Percentiles rank a stretch among this genome's conserved stretches.
Conservation (phyloP, 2,797 vertebrate species). For the Lepidocolaptes lacrymiger region DNA sequence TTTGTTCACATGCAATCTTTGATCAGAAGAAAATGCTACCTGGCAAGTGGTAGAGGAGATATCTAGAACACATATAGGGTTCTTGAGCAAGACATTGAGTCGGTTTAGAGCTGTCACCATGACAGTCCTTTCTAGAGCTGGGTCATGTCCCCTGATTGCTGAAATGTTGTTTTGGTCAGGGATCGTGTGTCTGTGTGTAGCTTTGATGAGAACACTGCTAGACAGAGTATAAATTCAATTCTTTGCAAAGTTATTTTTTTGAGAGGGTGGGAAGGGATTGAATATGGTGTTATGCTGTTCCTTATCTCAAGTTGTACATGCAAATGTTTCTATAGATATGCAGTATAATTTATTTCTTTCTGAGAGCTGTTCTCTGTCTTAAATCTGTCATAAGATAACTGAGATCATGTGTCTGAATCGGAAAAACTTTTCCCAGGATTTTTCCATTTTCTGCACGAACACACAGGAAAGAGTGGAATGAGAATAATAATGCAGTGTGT, state of each 20-base stretch:
- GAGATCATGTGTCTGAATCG: neutral
- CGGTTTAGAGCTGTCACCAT: neutral
- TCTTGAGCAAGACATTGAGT: neutral
- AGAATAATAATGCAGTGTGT: neutral
- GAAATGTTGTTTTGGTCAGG: neutral
- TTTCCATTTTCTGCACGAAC: neutral
- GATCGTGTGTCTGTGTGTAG: accelerated
- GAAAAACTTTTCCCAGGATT: constrained; percentile 9
- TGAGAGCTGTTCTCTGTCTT: constrained; percentile 10
- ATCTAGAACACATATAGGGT: neutral
- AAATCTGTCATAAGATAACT: neutral
- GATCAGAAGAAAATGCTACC: neutral
- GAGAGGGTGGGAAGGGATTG: neutral
- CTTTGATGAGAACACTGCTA: neutral
- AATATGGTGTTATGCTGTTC: neutral
- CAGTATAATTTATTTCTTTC: neutral
- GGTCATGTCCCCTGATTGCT: neutral
- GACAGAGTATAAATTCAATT: neutral
- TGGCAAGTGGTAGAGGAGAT: neutral
- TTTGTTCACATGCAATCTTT: neutral
- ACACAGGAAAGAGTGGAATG: neutral
- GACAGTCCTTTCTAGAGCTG: neutral
- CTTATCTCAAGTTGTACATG: neutral
- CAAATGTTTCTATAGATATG: neutral
- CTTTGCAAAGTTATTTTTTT: neutral